Evolutionary conservation across 2,888 invertebrate genomes (phyloP).

Genomic region (Drosophila acutilabella): DNA sequence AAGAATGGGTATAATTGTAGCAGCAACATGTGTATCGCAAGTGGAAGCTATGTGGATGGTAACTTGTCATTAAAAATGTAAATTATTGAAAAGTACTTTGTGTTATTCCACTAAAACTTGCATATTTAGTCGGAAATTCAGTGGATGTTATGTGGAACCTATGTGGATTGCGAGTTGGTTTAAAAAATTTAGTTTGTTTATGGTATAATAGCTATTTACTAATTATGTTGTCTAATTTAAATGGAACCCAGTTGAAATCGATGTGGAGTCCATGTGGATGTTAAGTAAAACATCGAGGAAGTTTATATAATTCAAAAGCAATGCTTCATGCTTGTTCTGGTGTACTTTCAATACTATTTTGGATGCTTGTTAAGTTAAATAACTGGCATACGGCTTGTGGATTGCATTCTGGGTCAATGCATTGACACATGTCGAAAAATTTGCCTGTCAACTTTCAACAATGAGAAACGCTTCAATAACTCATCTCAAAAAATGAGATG

Average conservation of each 20-base stretch:
- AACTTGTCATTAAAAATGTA: not conserved
- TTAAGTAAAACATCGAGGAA: not conserved
- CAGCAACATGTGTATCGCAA: not conserved
- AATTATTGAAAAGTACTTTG: not conserved
- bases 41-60: slow-evolving; percentile 2
- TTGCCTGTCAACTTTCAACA: slow-evolving; percentile 49
- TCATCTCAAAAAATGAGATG: slow-evolving; percentile 31
- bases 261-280: not conserved
- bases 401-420: slow-evolving; percentile 1
- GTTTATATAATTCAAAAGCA: no score
- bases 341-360: not conserved
- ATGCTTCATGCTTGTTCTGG: no score
- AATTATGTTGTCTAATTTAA: not conserved
- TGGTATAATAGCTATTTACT: not conserved
- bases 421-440: slow-evolving; percentile 50
- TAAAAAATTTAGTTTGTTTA: no score
- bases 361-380: not conserved
- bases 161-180: not conserved
- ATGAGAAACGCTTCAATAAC: slow-evolving; percentile 59
- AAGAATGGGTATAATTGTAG: not conserved
- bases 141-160: not conserved
- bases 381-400: not conserved
- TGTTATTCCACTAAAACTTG: no score
- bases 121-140: not conserved
- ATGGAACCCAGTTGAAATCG: not conserved